A percentile compares a stretch with the other conserved stretches of the same genome.
Evolutionary conservation across 2,888 invertebrate species (phyloP).

Genomic region (Andrena camellia): DNA sequence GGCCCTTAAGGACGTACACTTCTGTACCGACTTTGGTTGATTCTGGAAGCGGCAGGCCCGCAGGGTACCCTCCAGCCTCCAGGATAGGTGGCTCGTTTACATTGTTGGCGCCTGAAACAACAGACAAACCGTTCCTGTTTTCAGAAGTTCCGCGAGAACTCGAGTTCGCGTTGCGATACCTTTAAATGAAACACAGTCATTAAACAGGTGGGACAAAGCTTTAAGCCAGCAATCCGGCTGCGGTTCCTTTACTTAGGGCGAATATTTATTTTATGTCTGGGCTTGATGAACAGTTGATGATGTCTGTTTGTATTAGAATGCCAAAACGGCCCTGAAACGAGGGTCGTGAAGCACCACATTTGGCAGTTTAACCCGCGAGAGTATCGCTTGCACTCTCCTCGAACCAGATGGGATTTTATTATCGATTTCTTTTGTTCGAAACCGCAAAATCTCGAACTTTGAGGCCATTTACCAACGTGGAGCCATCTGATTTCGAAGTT

Average conservation of each 20-base stretch:
- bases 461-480: too few species aligned
- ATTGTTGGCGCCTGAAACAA: conserved; percentile 81
- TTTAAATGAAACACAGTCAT: not conserved
- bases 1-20: conserved; percentile 92
- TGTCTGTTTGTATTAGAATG: too few species aligned
- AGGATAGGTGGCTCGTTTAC: conserved; percentile 84
- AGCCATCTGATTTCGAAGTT: too few species aligned
- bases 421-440: too few species aligned
- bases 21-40: conserved; percentile 91
- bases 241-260: not conserved
- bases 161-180: not conserved
- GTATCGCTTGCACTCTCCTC: too few species aligned
- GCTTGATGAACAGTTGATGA: too few species aligned
- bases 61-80: conserved; percentile 81
- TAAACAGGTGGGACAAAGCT: not conserved
- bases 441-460: too few species aligned
- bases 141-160: conserved; percentile 15
- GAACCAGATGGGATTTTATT: too few species aligned
- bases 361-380: too few species aligned
- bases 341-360: too few species aligned
- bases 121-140: conserved; percentile 51
- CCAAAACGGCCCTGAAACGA: too few species aligned
- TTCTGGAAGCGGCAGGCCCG: conserved; percentile 89
- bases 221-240: not conserved
- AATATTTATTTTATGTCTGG: too few species aligned